Evolutionary conservation across 2,797 vertebrate genomes (phyloP), one percentile per base, ranked within the genome.

Genomic region (Mareca penelope): DNA sequence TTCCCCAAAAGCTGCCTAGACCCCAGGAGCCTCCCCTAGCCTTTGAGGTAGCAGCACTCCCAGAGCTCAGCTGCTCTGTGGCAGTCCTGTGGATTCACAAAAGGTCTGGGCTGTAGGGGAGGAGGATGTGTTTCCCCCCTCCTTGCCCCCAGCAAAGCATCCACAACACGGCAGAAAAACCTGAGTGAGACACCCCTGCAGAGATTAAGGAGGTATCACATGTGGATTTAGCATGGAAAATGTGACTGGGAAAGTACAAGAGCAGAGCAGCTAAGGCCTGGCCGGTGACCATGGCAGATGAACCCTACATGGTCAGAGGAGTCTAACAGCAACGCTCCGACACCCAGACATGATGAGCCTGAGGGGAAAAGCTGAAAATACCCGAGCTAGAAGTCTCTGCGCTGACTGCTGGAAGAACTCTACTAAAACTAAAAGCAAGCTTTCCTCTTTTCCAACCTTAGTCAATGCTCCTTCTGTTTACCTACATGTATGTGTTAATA

Each of bases 301-400:
- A 59, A 64, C 13, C 5, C 24, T 22, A 35, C 7, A 2, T 0
- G 0, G 16, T 24, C 17, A 16, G 33, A 26, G 22, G 35, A 78
- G 21, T 15, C 29, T 23, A n/a, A 33, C 13, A 68, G 22, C 26
- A 82, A 40, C 13, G 24, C 9, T 53, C 10, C 10, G 24, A n/a
- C 3, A 1, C 13, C 15, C 15, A 63, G 13, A 59, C 26, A 15
- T 59, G 8, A 78, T 13, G 4, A 44, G 6, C 2, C 40, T 82
- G 35, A 18, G 81, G 17, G 13, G 13, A 63, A 81, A 64, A 73
- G 71, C 24, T 78, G 21, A 12, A 82, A 73, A 68, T 19, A 61
- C 5, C 8, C 2, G 2, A 76, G 26, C 22, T 37, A 68, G 15
- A 33, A 78, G 56, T 26, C 4, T 57, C 46, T 26, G 35, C 14